phyloP scores from a whole-genome alignment of 2,113 vertebrate genomes.

The Syngnathus scovelli region DNA sequence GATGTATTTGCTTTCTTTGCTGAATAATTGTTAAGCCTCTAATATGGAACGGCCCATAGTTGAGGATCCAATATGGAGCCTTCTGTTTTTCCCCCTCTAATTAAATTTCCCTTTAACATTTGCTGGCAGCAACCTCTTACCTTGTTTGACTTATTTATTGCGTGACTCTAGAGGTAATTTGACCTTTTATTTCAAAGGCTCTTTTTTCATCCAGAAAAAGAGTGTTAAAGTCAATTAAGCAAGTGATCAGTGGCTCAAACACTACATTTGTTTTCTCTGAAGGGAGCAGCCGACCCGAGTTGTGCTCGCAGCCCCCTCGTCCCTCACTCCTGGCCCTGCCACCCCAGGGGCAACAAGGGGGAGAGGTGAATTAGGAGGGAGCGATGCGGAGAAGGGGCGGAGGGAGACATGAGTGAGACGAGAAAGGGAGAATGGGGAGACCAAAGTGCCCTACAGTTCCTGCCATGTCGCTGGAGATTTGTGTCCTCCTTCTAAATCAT shows the following conservation, averaged over 20 bases:
- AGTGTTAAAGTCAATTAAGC: conserved; percentile 77
- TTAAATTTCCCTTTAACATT: conserved; percentile 74
- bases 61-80: conserved; percentile 50
- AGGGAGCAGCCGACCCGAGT: conserved; percentile 43
- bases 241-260: conserved; percentile 73
- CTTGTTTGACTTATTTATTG: conserved; percentile 79
- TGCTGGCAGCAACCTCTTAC: conserved; percentile 71
- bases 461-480: conserved; percentile 74
- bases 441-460: conserved; percentile 55
- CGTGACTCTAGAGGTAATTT: conserved; percentile 75
- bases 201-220: conserved; percentile 68
- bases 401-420: conserved; percentile 42
- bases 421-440: conserved; percentile 37
- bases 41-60: conserved; percentile 24
- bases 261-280: conserved; percentile 71
- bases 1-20: conserved; percentile 25
- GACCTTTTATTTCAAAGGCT: conserved; percentile 73
- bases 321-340: conserved; percentile 36
- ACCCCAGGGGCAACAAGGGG: conserved; percentile 31
- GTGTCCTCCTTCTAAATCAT: conserved; percentile 73
- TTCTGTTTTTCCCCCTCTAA: conserved; percentile 65
- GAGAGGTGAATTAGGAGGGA: conserved; percentile 40
- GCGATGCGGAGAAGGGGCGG: conserved; percentile 26
- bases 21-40: conserved; percentile 13
- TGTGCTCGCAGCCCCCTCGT: conserved; percentile 37